These are phyloP conservation scores for Mus pahari DNA, from an alignment of 2,113 vertebrate genomes.

Conservation along the genomic window DNA sequence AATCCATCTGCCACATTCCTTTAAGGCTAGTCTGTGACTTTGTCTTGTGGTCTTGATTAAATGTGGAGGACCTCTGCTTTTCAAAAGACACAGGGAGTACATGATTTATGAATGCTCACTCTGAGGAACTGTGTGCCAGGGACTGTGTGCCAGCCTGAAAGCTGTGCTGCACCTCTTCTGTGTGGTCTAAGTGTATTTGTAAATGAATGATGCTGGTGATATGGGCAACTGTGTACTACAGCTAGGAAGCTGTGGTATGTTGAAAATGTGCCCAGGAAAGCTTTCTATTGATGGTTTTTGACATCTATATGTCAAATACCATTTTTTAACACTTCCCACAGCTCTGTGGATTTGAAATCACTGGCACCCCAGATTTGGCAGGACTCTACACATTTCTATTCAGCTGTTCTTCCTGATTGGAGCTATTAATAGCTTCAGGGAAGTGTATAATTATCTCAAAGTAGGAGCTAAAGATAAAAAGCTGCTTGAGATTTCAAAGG, in stretches of 20 bases:
- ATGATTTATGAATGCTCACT: background rate
- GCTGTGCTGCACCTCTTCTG: background rate
- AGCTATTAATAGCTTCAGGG: slow-evolving; percentile 73
- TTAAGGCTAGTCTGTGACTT: background rate
- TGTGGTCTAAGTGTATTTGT: background rate
- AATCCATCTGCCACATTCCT: background rate
- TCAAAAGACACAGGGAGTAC: background rate
- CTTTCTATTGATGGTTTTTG: slow-evolving; percentile 53
- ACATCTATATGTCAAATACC: slow-evolving; percentile 54
- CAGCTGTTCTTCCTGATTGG: slow-evolving; percentile 72
- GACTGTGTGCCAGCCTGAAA: background rate
- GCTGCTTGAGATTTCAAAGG: slow-evolving; percentile 71
- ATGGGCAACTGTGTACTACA: background rate
- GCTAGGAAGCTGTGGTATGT: background rate
- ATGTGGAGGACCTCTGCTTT: background rate
- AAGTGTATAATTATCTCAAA: slow-evolving; percentile 82
- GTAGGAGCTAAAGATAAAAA: slow-evolving; percentile 79
- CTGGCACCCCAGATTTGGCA: slow-evolving; percentile 71
- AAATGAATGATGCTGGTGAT: background rate
- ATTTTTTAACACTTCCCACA: slow-evolving; percentile 58
- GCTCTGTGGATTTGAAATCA: slow-evolving; percentile 64
- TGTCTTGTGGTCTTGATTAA: background rate
- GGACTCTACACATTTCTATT: slow-evolving; percentile 70
- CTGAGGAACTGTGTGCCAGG: background rate
- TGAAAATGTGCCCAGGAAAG: slow-evolving; percentile 2